These are phyloP conservation scores for Limnothrissa miodon DNA, from an alignment of 2,113 vertebrate genomes.

Conservation along the genomic window DNA sequence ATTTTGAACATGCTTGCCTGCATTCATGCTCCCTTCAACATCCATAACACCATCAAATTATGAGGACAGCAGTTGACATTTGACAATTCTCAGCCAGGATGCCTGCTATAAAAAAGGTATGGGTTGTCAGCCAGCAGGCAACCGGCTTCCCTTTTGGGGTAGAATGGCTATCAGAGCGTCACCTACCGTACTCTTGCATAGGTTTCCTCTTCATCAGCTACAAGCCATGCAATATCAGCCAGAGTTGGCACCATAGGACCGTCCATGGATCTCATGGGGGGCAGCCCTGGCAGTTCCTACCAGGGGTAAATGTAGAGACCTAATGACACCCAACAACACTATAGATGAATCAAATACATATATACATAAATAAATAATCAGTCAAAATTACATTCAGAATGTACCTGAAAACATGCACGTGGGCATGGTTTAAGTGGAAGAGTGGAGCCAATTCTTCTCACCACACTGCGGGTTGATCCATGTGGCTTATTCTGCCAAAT, in stretches of 20 bases:
- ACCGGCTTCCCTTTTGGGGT: not conserved
- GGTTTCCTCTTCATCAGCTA: constrained; percentile 93
- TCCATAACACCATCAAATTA: too few species aligned
- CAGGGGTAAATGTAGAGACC: constrained; percentile 23
- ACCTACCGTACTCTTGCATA: constrained; percentile 92
- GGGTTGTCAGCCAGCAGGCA: not conserved
- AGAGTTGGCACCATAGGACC: constrained; percentile 88
- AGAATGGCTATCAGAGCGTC: not conserved
- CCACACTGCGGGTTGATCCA: constrained; percentile 91
- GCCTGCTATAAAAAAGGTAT: too few species aligned
- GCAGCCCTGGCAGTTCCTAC: constrained; percentile 84
- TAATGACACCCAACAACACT: constrained; percentile 6
- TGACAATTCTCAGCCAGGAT: too few species aligned
- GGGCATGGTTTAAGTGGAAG: constrained; percentile 90
- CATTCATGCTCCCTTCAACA: too few species aligned
- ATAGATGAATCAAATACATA: not conserved
- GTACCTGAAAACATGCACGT: constrained; percentile 90
- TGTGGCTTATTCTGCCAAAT: constrained; percentile 98
- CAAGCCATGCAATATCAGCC: constrained; percentile 98
- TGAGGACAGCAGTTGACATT: too few species aligned
- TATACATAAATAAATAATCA: not conserved
- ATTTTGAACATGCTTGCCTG: too few species aligned
- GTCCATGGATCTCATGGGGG: constrained; percentile 75
- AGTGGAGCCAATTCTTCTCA: constrained; percentile 92
- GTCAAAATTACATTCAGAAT: not conserved